Evolutionary conservation across 1,140 invertebrate species (phyloP), one percentile per base, ranked within the genome.

Genomic region (Drosophila oshimai): DNA sequence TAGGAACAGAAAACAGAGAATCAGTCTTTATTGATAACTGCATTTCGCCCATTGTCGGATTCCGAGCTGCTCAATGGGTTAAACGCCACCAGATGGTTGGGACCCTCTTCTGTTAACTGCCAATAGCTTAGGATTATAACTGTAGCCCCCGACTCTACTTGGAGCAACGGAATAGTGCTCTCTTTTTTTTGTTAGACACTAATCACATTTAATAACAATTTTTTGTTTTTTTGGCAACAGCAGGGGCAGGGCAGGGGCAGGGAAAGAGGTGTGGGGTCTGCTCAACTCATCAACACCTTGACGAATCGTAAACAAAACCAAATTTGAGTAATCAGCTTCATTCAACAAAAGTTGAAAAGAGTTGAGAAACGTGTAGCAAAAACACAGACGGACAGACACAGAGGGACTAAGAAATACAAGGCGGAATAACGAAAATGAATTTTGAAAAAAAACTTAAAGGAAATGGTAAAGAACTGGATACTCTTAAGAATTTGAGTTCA

Each of bases 321-420:
- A 86, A 87, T 86, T 86, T 87, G 81, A 87, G 80, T 86, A 86
- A 86, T 86, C 80, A 86, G 80, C 80, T 87, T 86, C 72, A 86
- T 86, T 86, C 80, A 86, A 73, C 58, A 74, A 74, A 73, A 67
- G 42, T 65, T 65, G 42, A 54, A 62, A 69, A 69, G 62, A 76
- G 33, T 50, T 62, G 62, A 65, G 60, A 84, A 81, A 81, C 79
- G 80, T 86, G 80, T 60, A 84, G 60, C 72, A 50, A 50, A 69
- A 81, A 81, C 45, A 69, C 41, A 65, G 34, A n/a, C 17, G 20
- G 17, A 20, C 41, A 74, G 34, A 33, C 12, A 20, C 41, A 74
- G 34, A 33, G 46, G 36, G 57, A 55, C 51, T 67, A 55, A 65
- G 70, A 67, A 33, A 61, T 62, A 79, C 61, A 39, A 57, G 33